A percentile compares a stretch with the other conserved stretches of the same genome.
Conservation (phyloP, 2,888 invertebrate species). For the Platerodrilus igneus region DNA sequence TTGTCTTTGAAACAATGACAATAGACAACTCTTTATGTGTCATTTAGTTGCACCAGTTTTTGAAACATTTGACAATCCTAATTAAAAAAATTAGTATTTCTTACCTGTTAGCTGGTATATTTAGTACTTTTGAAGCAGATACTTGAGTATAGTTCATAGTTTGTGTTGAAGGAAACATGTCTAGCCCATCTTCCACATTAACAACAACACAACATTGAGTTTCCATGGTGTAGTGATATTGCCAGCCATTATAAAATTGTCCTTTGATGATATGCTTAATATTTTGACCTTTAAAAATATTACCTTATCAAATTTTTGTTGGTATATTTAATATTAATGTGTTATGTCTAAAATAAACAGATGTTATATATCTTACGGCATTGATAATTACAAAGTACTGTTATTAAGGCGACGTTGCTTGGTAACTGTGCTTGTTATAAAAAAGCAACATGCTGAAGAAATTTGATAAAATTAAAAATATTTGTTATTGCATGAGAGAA, state of each 20-base stretch:
- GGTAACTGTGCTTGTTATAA: no score
- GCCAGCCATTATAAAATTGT: conserved; percentile 53
- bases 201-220: conserved; percentile 60
- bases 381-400: neutral
- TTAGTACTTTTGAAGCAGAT: conserved; percentile 52
- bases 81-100: no score
- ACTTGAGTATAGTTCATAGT: conserved; percentile 59
- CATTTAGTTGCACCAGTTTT: no score
- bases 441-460: no score
- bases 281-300: conserved; percentile 37
- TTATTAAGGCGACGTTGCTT: no score
- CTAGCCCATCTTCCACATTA: conserved; percentile 64
- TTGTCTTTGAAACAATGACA: no score
- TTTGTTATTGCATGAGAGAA: no score
- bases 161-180: conserved; percentile 61
- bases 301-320: conserved; percentile 5
- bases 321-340: neutral
- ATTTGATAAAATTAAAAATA: no score
- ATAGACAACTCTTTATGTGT: no score
- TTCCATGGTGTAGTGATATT: conserved; percentile 79
- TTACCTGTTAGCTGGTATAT: conserved; percentile 58
- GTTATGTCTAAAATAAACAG: no score
- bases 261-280: conserved; percentile 55
- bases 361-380: neutral
- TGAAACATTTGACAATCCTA: conserved; percentile 21